Conservation (phyloP, 2,113 vertebrate species). For the Drymodes brunneopygia region DNA sequence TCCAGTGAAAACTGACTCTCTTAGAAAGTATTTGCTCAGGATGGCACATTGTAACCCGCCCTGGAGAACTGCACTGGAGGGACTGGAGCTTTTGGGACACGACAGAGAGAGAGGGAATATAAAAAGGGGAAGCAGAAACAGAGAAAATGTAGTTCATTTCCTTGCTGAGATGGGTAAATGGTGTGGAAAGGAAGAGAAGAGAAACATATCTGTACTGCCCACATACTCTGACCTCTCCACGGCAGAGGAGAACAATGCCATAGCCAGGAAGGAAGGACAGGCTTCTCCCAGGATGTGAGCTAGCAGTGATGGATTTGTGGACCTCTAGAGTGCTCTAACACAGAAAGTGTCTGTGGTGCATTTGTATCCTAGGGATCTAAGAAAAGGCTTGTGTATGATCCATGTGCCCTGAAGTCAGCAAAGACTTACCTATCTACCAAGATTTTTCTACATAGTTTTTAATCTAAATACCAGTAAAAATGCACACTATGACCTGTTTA, state of each 20-base stretch:
- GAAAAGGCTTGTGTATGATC: not conserved
- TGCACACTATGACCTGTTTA: not conserved
- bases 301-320: not conserved
- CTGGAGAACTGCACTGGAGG: not conserved
- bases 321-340: not conserved
- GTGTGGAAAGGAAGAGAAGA: not conserved
- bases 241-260: not conserved
- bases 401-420: not conserved
- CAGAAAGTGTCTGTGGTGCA: not conserved
- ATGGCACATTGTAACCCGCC: not conserved
- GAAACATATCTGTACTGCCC: accelerated
- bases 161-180: not conserved
- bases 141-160: not conserved
- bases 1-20: not conserved
- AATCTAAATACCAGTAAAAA: not conserved
- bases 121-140: not conserved
- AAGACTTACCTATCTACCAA: not conserved
- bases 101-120: not conserved
- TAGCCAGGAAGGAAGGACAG: not conserved
- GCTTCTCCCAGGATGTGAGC: not conserved
- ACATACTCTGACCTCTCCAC: not conserved
- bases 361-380: not conserved
- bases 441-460: not conserved
- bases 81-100: not conserved
- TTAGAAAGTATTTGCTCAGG: not conserved